Percentiles rank a stretch among this genome's conserved stretches.
phyloP scores from a whole-genome alignment of 2,888 invertebrate species.

The Teleogryllus oceanicus region DNA sequence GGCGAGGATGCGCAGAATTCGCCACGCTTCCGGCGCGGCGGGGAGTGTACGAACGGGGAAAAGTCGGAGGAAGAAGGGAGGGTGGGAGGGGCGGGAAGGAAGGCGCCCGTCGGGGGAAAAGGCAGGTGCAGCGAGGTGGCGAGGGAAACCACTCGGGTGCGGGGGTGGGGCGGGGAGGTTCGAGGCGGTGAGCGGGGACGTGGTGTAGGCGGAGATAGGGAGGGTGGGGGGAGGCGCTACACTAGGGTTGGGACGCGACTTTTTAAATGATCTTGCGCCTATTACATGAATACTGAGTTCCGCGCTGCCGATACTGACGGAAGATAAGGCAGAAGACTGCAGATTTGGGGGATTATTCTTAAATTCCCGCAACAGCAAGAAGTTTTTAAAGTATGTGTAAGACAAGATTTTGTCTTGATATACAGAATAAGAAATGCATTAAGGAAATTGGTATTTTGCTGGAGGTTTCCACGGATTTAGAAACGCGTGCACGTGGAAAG shows the following conservation, averaged over 20 bases:
- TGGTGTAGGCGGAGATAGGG: background rate
- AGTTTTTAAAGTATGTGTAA: background rate
- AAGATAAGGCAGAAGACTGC: background rate
- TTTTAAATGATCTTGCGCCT: constrained; percentile 9
- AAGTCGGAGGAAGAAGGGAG: constrained; percentile 5
- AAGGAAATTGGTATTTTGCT: background rate
- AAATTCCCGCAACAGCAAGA: constrained; percentile 18
- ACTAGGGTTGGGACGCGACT: background rate
- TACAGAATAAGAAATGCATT: constrained; percentile 8
- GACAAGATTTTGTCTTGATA: constrained; percentile 5
- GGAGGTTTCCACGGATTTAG: background rate
- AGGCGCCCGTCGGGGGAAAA: background rate
- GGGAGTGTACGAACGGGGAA: background rate
- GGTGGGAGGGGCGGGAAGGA: background rate
- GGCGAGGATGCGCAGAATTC: too few relatives aligned
- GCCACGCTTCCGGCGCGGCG: background rate
- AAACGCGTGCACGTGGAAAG: background rate
- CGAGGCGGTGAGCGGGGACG: background rate
- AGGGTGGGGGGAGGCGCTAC: background rate
- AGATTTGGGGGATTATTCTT: constrained; percentile 10
- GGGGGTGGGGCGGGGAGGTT: too few relatives aligned
- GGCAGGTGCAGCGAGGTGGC: too few relatives aligned
- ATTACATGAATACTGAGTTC: constrained; percentile 18
- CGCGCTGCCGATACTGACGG: constrained; percentile 11
- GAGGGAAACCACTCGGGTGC: too few relatives aligned